Evolutionary conservation across 2,888 invertebrate genomes (phyloP), one percentile per base, ranked within the genome.

Genomic region (Drosophila histrio): DNA sequence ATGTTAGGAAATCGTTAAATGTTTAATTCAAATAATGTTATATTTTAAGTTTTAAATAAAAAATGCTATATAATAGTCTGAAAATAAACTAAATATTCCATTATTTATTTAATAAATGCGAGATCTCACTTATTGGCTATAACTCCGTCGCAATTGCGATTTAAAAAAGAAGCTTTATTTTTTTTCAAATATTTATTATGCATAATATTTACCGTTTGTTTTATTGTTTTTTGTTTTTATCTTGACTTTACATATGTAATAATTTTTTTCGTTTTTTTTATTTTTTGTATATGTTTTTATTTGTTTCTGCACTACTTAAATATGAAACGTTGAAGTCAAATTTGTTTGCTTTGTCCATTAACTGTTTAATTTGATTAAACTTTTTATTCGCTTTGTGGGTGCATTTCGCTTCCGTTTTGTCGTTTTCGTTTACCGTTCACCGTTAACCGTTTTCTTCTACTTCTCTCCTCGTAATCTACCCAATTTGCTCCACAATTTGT

Each of bases 251-350:
- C 81, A 84, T 86, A 68, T 69, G 65, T 68, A 80, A 82, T 87
- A 82, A 75, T 24, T 41, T 43, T 28, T 64, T 43, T 70, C 49
- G 63, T 70, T 66, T 71, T 34, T 56, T 50, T 58, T 50, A 59
- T 43, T 64, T 59, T 69, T 46, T 52, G 17, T 67, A 39, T 52
- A 43, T 39, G 34, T 56, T 59, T 59, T 74, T 82, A 68, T 87
- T 86, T 73, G 72, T 79, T 85, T 81, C 79, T 86, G 77, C 78
- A 83, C 84, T 85, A 85, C 87, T 84, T 87, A 85, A 86, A 88
- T 85, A 88, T 85, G 85, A 85, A 85, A 85, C 88, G 66, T 85
- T 81, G 72, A 88, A 88, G 87, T 88, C 81, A 84, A 84, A 87
- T 88, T 72, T 70, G 63, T 63, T 60, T 56, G 43, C 21, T 77